These are phyloP conservation scores for Diplazon laetatorius DNA, from an alignment of 2,888 invertebrate genomes.

Conservation along the genomic window DNA sequence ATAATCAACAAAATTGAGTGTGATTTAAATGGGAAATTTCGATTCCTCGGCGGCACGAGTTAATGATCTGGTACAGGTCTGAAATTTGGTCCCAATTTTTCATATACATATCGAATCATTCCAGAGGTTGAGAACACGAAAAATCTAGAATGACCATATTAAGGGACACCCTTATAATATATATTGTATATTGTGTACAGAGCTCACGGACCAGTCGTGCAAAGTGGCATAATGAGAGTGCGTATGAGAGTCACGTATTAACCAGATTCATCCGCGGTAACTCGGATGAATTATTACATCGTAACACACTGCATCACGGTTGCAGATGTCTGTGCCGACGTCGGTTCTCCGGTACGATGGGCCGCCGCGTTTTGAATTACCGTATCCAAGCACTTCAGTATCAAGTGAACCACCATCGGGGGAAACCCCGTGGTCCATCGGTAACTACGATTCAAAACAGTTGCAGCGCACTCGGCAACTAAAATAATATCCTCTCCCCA, in stretches of 20 bases:
- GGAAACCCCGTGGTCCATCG: constrained; percentile 21
- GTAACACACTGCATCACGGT: constrained; percentile 17
- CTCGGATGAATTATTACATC: constrained; percentile 32
- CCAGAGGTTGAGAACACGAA: too few species aligned
- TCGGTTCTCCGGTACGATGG: constrained; percentile 29
- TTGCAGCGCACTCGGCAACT: constrained; percentile 66
- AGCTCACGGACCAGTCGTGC: constrained; percentile 1
- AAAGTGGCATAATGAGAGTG: constrained; percentile 47
- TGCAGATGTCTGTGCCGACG: constrained; percentile 77
- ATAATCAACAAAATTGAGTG: too few species aligned
- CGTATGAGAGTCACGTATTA: constrained; percentile 22
- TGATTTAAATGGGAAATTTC: too few species aligned
- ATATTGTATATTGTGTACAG: too few species aligned
- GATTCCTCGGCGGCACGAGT: too few species aligned
- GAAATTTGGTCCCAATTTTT: too few species aligned
- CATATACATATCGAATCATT: too few species aligned
- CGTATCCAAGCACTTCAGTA: constrained; percentile 74
- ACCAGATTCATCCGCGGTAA: constrained; percentile 40
- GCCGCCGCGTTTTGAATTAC: not conserved
- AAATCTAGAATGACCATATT: too few species aligned
- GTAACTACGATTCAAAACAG: constrained; percentile 70
- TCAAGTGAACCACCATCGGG: constrained; percentile 78
- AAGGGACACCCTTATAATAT: too few species aligned
- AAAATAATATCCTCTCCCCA: constrained; percentile 75
- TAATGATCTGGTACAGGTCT: too few species aligned